Percentiles rank a stretch among this genome's conserved stretches.
These are phyloP conservation scores for Guaruba guarouba DNA, from an alignment of 2,113 vertebrate genomes.

Conservation along the genomic window DNA sequence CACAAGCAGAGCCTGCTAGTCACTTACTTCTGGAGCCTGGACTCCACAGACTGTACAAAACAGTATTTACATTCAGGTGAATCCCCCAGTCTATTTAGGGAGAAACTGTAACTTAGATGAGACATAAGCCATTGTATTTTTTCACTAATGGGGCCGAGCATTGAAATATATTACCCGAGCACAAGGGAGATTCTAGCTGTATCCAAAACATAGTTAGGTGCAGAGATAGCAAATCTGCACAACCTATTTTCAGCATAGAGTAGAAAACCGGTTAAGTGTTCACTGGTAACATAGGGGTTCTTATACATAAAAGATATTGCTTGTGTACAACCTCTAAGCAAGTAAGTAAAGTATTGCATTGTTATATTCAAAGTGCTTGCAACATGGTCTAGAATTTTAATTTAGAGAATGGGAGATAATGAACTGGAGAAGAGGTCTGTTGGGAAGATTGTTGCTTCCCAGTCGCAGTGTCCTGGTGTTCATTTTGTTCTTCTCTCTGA, in stretches of 20 bases:
- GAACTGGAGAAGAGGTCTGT: neutral
- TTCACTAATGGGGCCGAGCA: neutral
- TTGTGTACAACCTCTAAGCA: neutral
- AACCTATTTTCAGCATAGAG: accelerated
- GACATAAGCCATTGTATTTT: neutral
- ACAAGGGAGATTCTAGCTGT: neutral
- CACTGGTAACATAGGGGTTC: neutral
- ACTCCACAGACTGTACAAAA: neutral
- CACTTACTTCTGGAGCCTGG: neutral
- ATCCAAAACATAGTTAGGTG: neutral
- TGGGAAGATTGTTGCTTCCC: neutral
- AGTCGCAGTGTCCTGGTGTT: neutral
- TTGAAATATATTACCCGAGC: neutral
- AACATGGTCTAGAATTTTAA: neutral
- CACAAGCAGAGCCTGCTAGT: neutral
- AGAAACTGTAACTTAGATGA: neutral
- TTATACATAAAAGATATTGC: neutral
- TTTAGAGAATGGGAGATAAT: neutral
- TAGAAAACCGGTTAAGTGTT: neutral
- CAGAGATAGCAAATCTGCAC: neutral
- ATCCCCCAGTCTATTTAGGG: too few relatives aligned
- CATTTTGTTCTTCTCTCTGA: neutral
- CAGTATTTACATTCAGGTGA: neutral
- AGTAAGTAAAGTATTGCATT: neutral
- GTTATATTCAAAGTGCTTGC: neutral